These are phyloP conservation scores for Cinclus cinclus DNA, from an alignment of 2,113 vertebrate species.

Conservation along the genomic window DNA sequence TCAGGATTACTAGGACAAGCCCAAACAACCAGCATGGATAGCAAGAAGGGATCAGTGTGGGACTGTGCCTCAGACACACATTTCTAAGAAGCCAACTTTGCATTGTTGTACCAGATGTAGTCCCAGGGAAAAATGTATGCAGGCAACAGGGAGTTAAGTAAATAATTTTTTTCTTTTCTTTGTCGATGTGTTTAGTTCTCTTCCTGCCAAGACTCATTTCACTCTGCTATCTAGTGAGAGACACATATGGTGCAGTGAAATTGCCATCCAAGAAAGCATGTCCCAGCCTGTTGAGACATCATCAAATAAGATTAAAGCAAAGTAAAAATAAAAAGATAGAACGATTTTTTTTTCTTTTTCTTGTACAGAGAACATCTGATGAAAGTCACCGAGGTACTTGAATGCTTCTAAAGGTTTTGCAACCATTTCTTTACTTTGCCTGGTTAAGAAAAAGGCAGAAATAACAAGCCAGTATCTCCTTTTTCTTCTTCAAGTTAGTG, in stretches of 20 bases:
- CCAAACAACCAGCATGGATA: neutral
- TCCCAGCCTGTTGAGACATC: constrained; percentile 98
- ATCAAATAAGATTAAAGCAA: constrained; percentile 99
- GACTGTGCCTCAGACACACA: neutral
- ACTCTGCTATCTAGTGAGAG: constrained; percentile 91
- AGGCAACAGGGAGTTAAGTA: constrained; percentile 87
- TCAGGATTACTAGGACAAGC: neutral
- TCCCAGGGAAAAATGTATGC: constrained; percentile 66
- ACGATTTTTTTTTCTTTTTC: constrained; percentile 77
- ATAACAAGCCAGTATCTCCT: constrained; percentile 67
- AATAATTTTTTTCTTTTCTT: constrained; percentile 82
- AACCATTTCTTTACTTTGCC: constrained; percentile 80
- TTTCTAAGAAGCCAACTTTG: constrained; percentile 38
- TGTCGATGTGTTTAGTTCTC: constrained; percentile 86
- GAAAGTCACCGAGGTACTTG: constrained; percentile 83
- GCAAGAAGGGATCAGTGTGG: neutral
- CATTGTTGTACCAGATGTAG: constrained; percentile 4
- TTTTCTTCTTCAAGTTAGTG: constrained; percentile 71
- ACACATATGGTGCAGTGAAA: constrained; percentile 97
- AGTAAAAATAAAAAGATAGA: constrained; percentile 95
- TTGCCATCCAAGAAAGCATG: constrained; percentile 98
- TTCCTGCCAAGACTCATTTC: constrained; percentile 94
- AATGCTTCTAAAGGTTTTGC: constrained; percentile 83
- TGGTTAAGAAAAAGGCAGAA: constrained; percentile 78
- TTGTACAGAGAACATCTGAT: constrained; percentile 88